Percentiles rank a stretch among this genome's conserved stretches.
phyloP scores from a whole-genome alignment of 1,140 invertebrate genomes.

The Colletes gigas region DNA sequence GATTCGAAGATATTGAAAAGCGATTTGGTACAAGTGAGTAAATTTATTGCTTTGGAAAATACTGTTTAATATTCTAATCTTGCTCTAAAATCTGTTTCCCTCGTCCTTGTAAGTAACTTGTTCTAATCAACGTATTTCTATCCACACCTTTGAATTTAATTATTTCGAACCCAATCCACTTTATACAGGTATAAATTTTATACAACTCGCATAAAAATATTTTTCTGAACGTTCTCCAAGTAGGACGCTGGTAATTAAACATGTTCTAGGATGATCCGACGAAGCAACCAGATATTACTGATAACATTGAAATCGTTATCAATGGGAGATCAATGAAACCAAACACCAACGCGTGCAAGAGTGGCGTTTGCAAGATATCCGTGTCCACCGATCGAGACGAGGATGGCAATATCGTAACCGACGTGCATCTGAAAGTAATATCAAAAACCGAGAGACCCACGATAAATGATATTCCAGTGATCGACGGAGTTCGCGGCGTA shows the following conservation, averaged over 20 bases:
- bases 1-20: constrained; percentile 10
- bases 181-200: no score
- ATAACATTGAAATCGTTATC: constrained; percentile 59
- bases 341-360: constrained; percentile 35
- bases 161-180: no score
- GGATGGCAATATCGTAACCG: constrained; percentile 60
- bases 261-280: constrained; percentile 19
- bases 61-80: no score
- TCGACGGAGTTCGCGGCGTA: constrained; percentile 58
- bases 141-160: no score
- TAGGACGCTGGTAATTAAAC: no score
- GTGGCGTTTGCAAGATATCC: constrained; percentile 55
- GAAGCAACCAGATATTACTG: constrained; percentile 28
- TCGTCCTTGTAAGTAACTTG: no score
- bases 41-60: neutral
- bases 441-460: constrained; percentile 46
- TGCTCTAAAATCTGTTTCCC: no score
- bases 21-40: constrained; percentile 28
- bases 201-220: no score
- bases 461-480: constrained; percentile 61
- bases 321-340: constrained; percentile 44
- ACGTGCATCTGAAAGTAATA: constrained; percentile 57
- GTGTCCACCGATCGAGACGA: constrained; percentile 46
- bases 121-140: no score
- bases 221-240: no score